Evolutionary conservation across 2,113 vertebrate species (phyloP).

Genomic region (Hippocampus zosterae): DNA sequence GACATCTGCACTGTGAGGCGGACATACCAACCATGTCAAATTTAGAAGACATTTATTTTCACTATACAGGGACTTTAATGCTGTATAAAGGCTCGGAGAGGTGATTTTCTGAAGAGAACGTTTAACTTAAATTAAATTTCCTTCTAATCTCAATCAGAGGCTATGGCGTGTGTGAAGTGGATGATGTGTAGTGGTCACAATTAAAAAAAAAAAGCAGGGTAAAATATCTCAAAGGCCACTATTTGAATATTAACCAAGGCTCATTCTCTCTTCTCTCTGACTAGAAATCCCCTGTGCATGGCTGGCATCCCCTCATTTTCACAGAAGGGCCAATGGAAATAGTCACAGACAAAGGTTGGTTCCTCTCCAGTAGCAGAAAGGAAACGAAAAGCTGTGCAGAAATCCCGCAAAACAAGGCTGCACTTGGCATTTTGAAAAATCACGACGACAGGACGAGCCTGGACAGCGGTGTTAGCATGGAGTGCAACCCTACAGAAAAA

Average conservation of each 20-base stretch:
- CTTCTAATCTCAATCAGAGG: not conserved
- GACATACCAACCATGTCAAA: no score
- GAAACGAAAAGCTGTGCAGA: slow-evolving; percentile 10
- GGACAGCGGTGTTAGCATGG: slow-evolving; percentile 66
- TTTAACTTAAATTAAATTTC: no score
- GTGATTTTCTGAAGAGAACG: no score
- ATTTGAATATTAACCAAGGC: not conserved
- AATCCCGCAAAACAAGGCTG: not conserved
- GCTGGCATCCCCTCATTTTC: slow-evolving; percentile 63
- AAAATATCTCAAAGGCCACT: not conserved
- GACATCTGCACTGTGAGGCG: no score
- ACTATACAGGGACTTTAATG: no score
- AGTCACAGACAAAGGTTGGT: slow-evolving; percentile 71
- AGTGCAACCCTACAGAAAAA: slow-evolving; percentile 8
- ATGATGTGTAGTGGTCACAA: not conserved
- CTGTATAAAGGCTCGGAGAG: no score
- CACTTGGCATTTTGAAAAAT: not conserved
- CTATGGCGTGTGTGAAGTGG: not conserved
- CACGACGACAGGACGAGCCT: slow-evolving; percentile 53
- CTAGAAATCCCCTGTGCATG: slow-evolving; percentile 58
- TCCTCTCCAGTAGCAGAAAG: slow-evolving; percentile 37
- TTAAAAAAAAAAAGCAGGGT: not conserved
- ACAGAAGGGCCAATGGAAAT: slow-evolving; percentile 53
- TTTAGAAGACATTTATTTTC: no score
- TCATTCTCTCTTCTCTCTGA: slow-evolving; percentile 2